A percentile compares a stretch with the other conserved stretches of the same genome.
Evolutionary conservation across 1,140 invertebrate genomes (phyloP).

Genomic region (Brachionus asplanchnoidis): DNA sequence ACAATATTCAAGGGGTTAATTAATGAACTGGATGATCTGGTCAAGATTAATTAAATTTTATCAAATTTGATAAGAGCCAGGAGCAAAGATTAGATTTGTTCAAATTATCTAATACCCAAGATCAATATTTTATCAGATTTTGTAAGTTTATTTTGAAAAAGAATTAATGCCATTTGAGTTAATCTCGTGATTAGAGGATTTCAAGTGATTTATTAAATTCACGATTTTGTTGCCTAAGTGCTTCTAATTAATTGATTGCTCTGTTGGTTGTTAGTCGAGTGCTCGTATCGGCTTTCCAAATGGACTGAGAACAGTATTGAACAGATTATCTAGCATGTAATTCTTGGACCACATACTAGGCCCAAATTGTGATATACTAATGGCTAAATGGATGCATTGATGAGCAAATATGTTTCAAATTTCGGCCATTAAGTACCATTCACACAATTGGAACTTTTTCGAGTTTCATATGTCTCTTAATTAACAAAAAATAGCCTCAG

Average conservation of each 20-base stretch:
- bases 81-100: not conserved
- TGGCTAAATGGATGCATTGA: not conserved
- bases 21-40: not conserved
- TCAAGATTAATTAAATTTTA: not conserved
- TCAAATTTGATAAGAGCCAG: slow-evolving; percentile 9
- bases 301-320: not conserved
- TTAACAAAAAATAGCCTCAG: too few relatives aligned
- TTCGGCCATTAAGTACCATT: not conserved
- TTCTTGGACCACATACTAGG: not conserved
- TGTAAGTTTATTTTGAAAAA: not conserved
- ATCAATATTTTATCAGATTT: slow-evolving; percentile 7
- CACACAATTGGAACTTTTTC: too few relatives aligned
- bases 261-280: not conserved
- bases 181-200: not conserved
- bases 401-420: not conserved
- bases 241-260: slow-evolving; percentile 23
- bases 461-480: too few relatives aligned
- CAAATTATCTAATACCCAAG: slow-evolving; percentile 1
- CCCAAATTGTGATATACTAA: not conserved
- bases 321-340: not conserved
- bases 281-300: not conserved
- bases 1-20: not conserved
- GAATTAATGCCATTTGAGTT: not conserved
- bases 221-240: not conserved
- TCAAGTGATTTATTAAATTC: not conserved